Evolutionary conservation across 2,888 invertebrate species (phyloP), one percentile per base, ranked within the genome.

Genomic region (Sarcophaga subvicina): DNA sequence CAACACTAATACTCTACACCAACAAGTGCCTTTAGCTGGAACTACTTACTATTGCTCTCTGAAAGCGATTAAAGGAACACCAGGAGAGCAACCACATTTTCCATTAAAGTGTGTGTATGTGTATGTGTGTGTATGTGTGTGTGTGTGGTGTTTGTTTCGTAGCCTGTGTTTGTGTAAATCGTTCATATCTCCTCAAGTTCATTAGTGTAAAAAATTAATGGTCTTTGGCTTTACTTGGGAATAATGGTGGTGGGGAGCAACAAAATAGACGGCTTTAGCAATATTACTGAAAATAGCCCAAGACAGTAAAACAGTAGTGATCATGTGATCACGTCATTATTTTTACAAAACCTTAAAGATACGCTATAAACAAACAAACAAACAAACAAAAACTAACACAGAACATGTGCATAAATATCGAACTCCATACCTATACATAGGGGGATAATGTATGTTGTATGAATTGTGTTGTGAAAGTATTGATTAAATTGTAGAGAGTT

Each of bases 191-290:
- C 37, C 37, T 64, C 69, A 79, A 59, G 75, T 75, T 84, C 83
- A 84, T 80, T 84, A 84, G 75, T 59, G 22, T 54, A 64, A 73
- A 84, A 37, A 75, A 70, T 84, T 77, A 83, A 77, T 72, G 82
- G 25, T 60, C 66, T 72, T 66, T 49, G 45, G 73, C 66, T 54
- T 67, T 73, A 49, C 10, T 17, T 67, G 67, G n/a, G n/a, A n/a
- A 49, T 6, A 70, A 63, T 54, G 67, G 27, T 27, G 37, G 37
- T 37, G 37, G 37, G 37, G 37, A 37, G 6, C 37, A 37, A 37
- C 73, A 59, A 69, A 69, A 49, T 14, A 63, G 37, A 47, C 49
- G 62, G 62, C 20, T 73, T 66, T 80, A 17, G 67, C 59, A 66
- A 37, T 17, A 4, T 25, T 54, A 54, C 54, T 54, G 49, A 6